Base-by-base conservation (phyloP, 2,113 vertebrate genomes). In the Guaruba guarouba region DNA sequence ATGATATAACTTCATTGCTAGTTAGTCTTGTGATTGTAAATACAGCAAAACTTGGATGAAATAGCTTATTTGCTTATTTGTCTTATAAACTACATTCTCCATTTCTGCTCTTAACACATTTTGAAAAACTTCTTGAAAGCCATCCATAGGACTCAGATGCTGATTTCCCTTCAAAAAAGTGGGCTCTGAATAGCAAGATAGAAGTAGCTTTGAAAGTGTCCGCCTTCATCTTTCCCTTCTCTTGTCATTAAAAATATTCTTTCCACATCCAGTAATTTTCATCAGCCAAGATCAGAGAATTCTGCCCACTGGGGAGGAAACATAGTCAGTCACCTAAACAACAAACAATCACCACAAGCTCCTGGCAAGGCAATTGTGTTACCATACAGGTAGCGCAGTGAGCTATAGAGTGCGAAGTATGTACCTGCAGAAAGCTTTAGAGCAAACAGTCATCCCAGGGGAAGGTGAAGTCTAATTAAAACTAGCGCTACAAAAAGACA, bases 381-480 rank as follows among this genome's bases (percentile, higher is more conserved):
- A 63, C n/a, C 62, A 10, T 1, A 2, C 63, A 84, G 95, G 80
- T 31, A 61, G 33, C 0, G 28, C 27, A 35, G 67, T 4, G 62
- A 77, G 44, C 0, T 59, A n/a, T 6, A 0, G 77, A 84, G 66
- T 64, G 17, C 31, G 61, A 49, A 71, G 71, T 11, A n/a, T 2
- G 16, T 77, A 91, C 74, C 91, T 91, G 93, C 92, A 94, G 82
- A 6, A 81, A 71, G 93, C 88, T 95, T 62, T 24, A 46, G 62
- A 96, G 70, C 76, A 88, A 85, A 20, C 73, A 87, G 44, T 23
- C 39, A 9, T 48, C 88, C 93, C 94, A 24, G 46, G 91, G 91
- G 93, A 96, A 90, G 59, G 41, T 8, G 67, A 43, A 76, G 57
- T 82, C 88, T 94, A 92, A 96, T 96, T 97, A 92, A 95, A 97